Conservation (phyloP, 2,797 vertebrate species). For the Labroides dimidiatus region DNA sequence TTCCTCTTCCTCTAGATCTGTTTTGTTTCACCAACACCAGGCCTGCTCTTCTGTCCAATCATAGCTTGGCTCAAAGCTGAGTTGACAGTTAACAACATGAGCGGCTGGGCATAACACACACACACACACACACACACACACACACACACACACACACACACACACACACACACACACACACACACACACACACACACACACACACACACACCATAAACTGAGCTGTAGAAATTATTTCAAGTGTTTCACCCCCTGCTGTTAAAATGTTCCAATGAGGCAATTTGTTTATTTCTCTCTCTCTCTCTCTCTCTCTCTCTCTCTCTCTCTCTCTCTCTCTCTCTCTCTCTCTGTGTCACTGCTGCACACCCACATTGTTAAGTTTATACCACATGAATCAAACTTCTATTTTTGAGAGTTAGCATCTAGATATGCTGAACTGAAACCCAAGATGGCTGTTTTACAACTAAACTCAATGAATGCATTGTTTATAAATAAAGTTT, state of each 20-base stretch:
- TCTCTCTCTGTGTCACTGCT: conserved; percentile 17
- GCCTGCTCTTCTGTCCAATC: conserved; percentile 54
- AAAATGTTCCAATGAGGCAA: conserved; percentile 61
- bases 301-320: too few species aligned
- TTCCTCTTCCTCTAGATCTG: conserved; percentile 38
- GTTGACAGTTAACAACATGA: too few species aligned
- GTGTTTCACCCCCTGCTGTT: conserved; percentile 72
- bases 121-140: too few species aligned
- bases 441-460: background rate
- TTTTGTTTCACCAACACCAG: conserved; percentile 49
- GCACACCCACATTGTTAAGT: background rate
- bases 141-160: too few species aligned
- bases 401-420: background rate
- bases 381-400: background rate
- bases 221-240: conserved; percentile 46
- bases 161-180: too few species aligned
- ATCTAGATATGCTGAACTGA: background rate
- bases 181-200: too few species aligned
- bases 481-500: background rate
- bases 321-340: too few species aligned
- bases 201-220: conserved; percentile 11
- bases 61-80: conserved; percentile 37
- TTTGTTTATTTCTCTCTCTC: conserved; percentile 56
- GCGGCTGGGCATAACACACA: too few species aligned
- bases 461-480: background rate